Percentiles rank a stretch among this genome's conserved stretches.
Evolutionary conservation across 2,888 invertebrate genomes (phyloP).

Genomic region (Tetragonisca angustula): DNA sequence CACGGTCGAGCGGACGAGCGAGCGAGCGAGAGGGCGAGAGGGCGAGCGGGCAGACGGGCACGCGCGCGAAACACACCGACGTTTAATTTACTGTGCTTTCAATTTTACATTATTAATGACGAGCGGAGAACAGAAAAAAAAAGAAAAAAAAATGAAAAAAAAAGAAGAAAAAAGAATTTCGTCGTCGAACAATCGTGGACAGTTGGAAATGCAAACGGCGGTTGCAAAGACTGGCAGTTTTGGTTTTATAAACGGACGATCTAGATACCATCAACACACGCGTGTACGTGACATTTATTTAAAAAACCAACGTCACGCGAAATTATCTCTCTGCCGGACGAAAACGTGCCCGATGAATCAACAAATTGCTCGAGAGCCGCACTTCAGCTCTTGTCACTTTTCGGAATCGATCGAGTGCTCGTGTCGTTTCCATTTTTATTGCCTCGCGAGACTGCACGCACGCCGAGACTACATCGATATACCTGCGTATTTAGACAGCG

Average conservation of each 20-base stretch:
- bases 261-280: constrained; percentile 33
- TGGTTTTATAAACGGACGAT: constrained; percentile 31
- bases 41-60: no score
- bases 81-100: constrained; percentile 42
- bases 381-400: neutral
- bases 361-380: neutral
- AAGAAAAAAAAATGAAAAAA: neutral
- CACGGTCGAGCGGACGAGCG: constrained; percentile 22
- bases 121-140: neutral
- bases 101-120: constrained; percentile 56
- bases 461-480: no score
- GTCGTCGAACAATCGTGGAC: neutral
- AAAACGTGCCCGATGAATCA: constrained; percentile 23
- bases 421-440: neutral
- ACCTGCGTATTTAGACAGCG: neutral
- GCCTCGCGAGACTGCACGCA: neutral
- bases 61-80: constrained; percentile 16
- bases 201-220: neutral
- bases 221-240: neutral
- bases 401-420: no score
- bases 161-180: neutral
- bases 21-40: no score
- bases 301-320: constrained; percentile 24
- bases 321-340: constrained; percentile 19
- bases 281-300: constrained; percentile 46